phyloP scores from a whole-genome alignment of 1,140 invertebrate species.

The Helicoverpa zea region DNA sequence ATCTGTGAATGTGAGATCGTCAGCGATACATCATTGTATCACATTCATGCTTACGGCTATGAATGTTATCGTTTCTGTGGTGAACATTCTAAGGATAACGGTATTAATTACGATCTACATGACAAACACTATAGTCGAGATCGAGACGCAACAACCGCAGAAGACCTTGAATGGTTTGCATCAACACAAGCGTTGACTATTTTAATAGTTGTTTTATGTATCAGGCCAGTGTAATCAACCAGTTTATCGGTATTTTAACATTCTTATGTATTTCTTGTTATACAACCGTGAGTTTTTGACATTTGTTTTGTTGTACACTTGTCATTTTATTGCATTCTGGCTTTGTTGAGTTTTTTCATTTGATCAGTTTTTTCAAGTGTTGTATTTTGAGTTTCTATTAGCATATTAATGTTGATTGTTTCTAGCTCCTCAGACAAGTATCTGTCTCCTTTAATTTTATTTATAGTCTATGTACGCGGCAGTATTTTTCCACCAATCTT shows the following conservation, averaged over 20 bases:
- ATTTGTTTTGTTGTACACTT: constrained; percentile 12
- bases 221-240: neutral
- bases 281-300: neutral
- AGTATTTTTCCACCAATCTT: no score
- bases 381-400: neutral
- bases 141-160: constrained; percentile 3
- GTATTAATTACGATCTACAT: constrained; percentile 18
- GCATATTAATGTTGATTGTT: no score
- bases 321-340: neutral
- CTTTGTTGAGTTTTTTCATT: neutral
- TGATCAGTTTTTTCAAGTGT: neutral
- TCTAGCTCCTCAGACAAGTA: no score
- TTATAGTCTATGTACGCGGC: no score
- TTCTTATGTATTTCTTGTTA: neutral
- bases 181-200: constrained; percentile 9
- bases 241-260: neutral
- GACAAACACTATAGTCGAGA: constrained; percentile 1
- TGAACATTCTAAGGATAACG: constrained; percentile 9
- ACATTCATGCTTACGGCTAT: neutral
- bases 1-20: constrained; percentile 14
- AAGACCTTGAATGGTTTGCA: constrained; percentile 24
- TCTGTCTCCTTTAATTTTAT: no score
- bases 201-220: constrained; percentile 23
- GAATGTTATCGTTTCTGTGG: constrained; percentile 11
- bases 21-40: constrained; percentile 6